A percentile compares a stretch with the other conserved stretches of the same genome.
Evolutionary conservation across 2,888 invertebrate species (phyloP).

Genomic region (Dicyrtomina minuta): DNA sequence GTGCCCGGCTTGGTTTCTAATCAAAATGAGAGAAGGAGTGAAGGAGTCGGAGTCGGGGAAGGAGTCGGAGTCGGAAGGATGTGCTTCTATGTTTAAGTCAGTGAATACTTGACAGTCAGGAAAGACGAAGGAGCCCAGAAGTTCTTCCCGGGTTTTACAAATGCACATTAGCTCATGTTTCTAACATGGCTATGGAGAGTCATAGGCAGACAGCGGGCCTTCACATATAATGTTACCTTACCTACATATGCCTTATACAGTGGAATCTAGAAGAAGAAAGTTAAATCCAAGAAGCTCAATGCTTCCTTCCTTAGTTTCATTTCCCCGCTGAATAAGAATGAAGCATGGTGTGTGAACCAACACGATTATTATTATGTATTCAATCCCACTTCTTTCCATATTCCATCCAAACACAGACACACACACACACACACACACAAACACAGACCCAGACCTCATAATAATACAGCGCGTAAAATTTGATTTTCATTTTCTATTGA

Average conservation of each 20-base stretch:
- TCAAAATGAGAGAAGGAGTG: conserved; percentile 13
- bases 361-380: conserved; percentile 17
- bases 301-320: conserved; percentile 15
- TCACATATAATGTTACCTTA: not conserved
- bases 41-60: conserved; percentile 1
- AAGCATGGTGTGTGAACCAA: conserved; percentile 14
- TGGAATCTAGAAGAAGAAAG: not conserved
- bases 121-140: not conserved
- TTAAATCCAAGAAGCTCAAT: conserved; percentile 14
- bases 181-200: not conserved
- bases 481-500: too few species aligned
- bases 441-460: not conserved
- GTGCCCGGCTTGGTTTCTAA: conserved; percentile 20
- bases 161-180: conserved; percentile 19
- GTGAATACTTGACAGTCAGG: conserved; percentile 25
- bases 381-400: not conserved
- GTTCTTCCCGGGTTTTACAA: conserved; percentile 10
- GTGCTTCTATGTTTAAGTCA: conserved; percentile 14
- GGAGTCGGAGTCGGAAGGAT: conserved; percentile 10
- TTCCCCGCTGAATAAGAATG: conserved; percentile 23
- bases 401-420: too few species aligned
- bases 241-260: not conserved
- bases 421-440: not conserved
- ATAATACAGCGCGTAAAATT: too few species aligned
- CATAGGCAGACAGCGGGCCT: not conserved